A percentile compares a stretch with the other conserved stretches of the same genome.
Conservation (phyloP, 2,888 invertebrate species). For the Eupeodes luniger region DNA sequence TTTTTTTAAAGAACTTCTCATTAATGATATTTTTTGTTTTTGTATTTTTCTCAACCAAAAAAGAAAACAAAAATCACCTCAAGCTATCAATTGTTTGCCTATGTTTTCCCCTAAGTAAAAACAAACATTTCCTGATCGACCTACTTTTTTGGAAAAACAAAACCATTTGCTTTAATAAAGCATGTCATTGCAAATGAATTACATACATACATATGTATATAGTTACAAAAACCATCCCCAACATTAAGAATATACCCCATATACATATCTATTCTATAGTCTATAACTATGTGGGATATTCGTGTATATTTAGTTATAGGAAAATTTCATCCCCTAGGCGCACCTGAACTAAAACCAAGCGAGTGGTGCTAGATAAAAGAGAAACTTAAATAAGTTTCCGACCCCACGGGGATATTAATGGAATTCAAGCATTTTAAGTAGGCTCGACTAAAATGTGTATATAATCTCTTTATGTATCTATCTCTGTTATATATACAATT, state of each 20-base stretch:
- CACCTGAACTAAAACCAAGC: constrained; percentile 12
- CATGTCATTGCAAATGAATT: constrained; percentile 50
- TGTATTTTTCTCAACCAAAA: background rate
- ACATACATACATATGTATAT: constrained; percentile 1
- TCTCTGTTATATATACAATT: background rate
- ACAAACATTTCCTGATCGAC: constrained; percentile 45
- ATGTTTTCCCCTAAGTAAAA: constrained; percentile 36
- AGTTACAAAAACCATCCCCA: background rate
- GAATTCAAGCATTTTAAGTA: constrained; percentile 61
- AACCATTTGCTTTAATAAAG: constrained; percentile 19
- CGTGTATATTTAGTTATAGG: background rate
- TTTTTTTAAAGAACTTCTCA: background rate
- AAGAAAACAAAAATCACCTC: background rate
- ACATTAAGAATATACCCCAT: background rate
- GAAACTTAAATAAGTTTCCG: constrained; percentile 42
- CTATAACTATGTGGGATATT: too few species aligned
- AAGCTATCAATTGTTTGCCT: constrained; percentile 5
- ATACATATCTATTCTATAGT: too few species aligned
- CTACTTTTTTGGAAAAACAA: constrained; percentile 39
- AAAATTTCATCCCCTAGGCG: constrained; percentile 35
- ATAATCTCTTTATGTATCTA: background rate
- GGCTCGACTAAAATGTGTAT: constrained; percentile 25
- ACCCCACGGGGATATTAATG: constrained; percentile 48
- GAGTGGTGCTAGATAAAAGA: constrained; percentile 38
- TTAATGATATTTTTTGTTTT: background rate